Conservation (phyloP, 2,797 vertebrate genomes). For the Glyptemys insculpta region DNA sequence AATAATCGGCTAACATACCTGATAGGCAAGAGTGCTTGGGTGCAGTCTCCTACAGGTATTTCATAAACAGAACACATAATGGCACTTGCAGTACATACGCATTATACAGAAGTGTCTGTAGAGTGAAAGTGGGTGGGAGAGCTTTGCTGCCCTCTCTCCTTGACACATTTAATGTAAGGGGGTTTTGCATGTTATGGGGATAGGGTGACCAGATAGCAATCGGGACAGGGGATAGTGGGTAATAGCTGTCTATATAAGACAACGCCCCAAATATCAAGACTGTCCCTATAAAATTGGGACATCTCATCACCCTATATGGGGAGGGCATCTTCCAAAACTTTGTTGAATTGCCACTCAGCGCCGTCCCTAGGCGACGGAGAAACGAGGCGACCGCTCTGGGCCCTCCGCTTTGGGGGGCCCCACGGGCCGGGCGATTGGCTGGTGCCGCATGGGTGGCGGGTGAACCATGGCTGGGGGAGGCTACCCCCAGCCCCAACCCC, state of each 20-base stretch:
- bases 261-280: too few relatives aligned
- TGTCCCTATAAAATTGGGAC: too few relatives aligned
- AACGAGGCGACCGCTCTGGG: too few relatives aligned
- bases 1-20: fast-evolving
- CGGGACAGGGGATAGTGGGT: too few relatives aligned
- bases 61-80: constrained; percentile 47
- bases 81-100: constrained; percentile 7
- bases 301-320: neutral
- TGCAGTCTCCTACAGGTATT: neutral
- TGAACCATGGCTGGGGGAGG: too few relatives aligned
- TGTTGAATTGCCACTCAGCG: neutral
- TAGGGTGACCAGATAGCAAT: too few relatives aligned
- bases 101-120: constrained; percentile 23
- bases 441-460: too few relatives aligned
- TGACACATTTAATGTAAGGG: neutral
- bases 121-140: constrained; percentile 23
- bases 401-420: too few relatives aligned
- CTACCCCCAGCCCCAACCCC: too few relatives aligned
- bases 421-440: too few relatives aligned
- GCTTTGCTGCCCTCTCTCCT: neutral
- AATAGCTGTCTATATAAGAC: too few relatives aligned
- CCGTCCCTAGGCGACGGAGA: too few relatives aligned
- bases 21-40: neutral
- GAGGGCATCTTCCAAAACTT: neutral
- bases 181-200: constrained; percentile 24